phyloP scores from a whole-genome alignment of 2,113 vertebrate species.

The Dromiciops gliroides region DNA sequence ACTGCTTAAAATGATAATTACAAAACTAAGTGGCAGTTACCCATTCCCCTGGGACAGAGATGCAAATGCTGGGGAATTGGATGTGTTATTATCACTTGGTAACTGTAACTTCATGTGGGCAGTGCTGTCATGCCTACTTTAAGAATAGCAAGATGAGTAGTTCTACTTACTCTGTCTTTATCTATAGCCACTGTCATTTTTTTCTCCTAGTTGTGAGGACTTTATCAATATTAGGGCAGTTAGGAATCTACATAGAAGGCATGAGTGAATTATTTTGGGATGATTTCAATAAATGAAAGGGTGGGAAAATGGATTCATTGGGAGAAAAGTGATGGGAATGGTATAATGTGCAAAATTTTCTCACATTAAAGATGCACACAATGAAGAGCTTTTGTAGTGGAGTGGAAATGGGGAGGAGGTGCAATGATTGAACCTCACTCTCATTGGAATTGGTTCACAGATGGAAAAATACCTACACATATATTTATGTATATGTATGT shows the following conservation, averaged over 20 bases:
- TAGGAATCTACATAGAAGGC: not conserved
- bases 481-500: no score
- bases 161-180: no score
- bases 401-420: not conserved
- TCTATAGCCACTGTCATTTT: not conserved
- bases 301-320: not conserved
- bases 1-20: slow-evolving; percentile 34
- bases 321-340: not conserved
- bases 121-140: not conserved
- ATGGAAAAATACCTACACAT: not conserved
- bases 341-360: not conserved
- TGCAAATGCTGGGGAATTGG: not conserved
- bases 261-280: not conserved
- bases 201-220: not conserved
- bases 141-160: not conserved
- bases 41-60: slow-evolving; percentile 21
- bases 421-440: not conserved
- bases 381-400: not conserved
- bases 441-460: not conserved
- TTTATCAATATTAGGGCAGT: not conserved
- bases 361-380: not conserved
- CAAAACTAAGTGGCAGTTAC: not conserved
- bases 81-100: not conserved
- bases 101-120: not conserved
- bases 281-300: not conserved